Evolutionary conservation across 1,140 invertebrate genomes (phyloP).

Genomic region (Nasonia vitripennis): DNA sequence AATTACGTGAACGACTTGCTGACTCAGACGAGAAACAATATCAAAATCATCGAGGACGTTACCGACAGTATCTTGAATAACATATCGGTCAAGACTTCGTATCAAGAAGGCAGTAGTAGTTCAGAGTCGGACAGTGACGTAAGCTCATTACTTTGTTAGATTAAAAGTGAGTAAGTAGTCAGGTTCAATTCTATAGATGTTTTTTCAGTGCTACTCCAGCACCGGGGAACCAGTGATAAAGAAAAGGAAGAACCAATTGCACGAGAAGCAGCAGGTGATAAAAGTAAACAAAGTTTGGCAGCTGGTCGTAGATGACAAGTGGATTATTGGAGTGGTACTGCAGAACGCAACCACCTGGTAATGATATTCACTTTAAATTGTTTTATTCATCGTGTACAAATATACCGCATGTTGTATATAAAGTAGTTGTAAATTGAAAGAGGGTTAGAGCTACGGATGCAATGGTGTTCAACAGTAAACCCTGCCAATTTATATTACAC

Average conservation of each 20-base stretch:
- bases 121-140: conserved; percentile 63
- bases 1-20: conserved; percentile 57
- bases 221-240: conserved; percentile 60
- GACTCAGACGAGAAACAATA: conserved; percentile 53
- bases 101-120: conserved; percentile 48
- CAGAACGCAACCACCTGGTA: conserved; percentile 62
- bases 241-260: conserved; percentile 47
- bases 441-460: too few species aligned
- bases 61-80: conserved; percentile 54
- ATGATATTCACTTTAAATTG: conserved; percentile 55
- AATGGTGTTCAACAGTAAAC: too few species aligned
- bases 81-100: conserved; percentile 54
- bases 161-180: conserved; percentile 11
- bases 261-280: conserved; percentile 38
- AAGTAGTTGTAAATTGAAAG: conserved; percentile 38
- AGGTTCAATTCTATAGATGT: conserved; percentile 24
- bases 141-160: conserved; percentile 42
- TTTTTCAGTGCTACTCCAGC: conserved; percentile 59
- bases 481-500: conserved; percentile 21
- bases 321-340: conserved; percentile 65
- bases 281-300: conserved; percentile 60
- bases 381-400: conserved; percentile 40
- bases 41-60: conserved; percentile 53
- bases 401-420: conserved; percentile 49
- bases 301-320: conserved; percentile 63